Evolutionary conservation across 2,888 invertebrate species (phyloP), one percentile per base, ranked within the genome.

Genomic region (Ctena decussata): DNA sequence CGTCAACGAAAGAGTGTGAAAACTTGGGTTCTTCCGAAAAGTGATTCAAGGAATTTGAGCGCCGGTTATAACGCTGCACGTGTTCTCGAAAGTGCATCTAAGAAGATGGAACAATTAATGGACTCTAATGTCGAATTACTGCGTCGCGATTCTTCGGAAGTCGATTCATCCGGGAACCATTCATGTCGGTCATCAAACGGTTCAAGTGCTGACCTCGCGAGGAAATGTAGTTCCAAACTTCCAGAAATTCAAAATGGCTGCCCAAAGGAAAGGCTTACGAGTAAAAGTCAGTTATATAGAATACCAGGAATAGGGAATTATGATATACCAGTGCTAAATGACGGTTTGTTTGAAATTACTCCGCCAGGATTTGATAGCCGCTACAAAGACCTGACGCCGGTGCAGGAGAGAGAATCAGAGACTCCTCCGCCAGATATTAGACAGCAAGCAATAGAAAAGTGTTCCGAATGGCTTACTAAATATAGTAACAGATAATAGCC

Each of bases 351-450:
- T 83, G 92, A 94, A 82, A 93, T 94, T 65, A 94, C 94, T 6
- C 93, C 93, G 15, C 92, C 92, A 0, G 93, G 93, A 46, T 94
- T 92, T 83, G 94, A 94, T 69, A 92, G 92, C 27, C 86, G 94
- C 6, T 94, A 93, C 73, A 93, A 91, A 37, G 92, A 93, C 57
- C 86, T 93, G 6, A 85, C 89, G 30, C 85, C 92, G 0, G 88
- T 90, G 15, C 92, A 93, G 24, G 90, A 89, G 30, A 74, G 91
- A 11, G 92, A 92, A 44, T 82, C 90, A 0, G 93, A 93, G 53
- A 92, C 92, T 1, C 93, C 93, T 6, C 93, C 93, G n/a, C 90
- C 92, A 12, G 93, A 93, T 73, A 92, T 93, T 57, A 84, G 91
- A 6, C 90, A 93, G 53, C 83, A 88, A 39, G 91, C 93, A 18